Evolutionary conservation across 2,888 invertebrate species (phyloP), one percentile per base, ranked within the genome.

Genomic region (Elaeidobius kamerunicus): DNA sequence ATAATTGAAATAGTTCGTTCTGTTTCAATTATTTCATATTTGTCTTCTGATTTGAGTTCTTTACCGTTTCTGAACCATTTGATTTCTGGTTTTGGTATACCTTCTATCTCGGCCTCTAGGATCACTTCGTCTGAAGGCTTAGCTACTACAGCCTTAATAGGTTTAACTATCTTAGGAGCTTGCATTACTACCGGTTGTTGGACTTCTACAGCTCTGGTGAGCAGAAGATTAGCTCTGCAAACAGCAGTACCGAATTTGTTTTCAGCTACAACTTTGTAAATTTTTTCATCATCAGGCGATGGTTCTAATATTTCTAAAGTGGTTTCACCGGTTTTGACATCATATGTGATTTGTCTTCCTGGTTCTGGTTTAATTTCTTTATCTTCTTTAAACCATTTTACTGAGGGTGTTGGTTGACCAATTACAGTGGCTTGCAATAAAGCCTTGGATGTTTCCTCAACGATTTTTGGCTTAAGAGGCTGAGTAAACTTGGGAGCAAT

Each of bases 31-130:
- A 88, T 81, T 28, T 74, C 69, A 54, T 80, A 81, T 58, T 84
- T 81, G 42, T 84, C 79, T 61, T 77, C 79, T 38, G 81, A 76
- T 64, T 78, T 75, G 32, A 94, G 80, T 67, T 85, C 84, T 65
- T 86, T 82, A 46, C 90, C 91, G 70, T 93, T 92, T 64, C 86
- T 83, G 65, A 81, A 82, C 96, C 95, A 96, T 67, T 83, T 85
- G 16, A 94, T 78, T 68, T 82, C 82, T n/a, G 85, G 84, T 59
- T 77, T 76, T 9, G 87, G 85, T 43, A 76, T 72, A 38, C 89
- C 88, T 66, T 84, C 83, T 69, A 86, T 91, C 61, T 81, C 80
- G 18, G 87, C 87, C 61, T 80, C 80, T 53, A 91, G 76, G 44
- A 81, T 76, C 55, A 91, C 77, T 27, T 84, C 81, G 59, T 84